Evolutionary conservation across 2,113 vertebrate species (phyloP).

Genomic region (Chamaetylas fuelleborni): DNA sequence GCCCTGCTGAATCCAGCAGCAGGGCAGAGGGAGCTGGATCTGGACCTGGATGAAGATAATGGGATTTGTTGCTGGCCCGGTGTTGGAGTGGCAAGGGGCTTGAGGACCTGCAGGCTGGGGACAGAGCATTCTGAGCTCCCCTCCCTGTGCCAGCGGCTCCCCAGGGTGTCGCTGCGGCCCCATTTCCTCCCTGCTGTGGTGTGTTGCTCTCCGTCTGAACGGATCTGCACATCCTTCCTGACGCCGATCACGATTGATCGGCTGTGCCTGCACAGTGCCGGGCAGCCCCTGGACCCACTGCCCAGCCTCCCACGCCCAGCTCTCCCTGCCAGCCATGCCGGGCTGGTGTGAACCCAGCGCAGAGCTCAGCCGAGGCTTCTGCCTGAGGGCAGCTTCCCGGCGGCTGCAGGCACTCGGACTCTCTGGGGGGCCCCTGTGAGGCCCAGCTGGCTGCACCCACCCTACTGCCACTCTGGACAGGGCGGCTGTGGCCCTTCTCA

Average conservation of each 20-base stretch:
- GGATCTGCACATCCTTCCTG: not conserved
- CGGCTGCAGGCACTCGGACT: not conserved
- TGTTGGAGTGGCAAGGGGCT: not conserved
- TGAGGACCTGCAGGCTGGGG: not conserved
- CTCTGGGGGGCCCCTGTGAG: slow-evolving; percentile 8
- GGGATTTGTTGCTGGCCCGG: not conserved
- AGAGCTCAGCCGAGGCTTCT: accelerated
- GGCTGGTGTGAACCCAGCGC: accelerated
- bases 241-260: not conserved
- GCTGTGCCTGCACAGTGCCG: not conserved
- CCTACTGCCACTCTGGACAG: not conserved
- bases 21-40: not conserved
- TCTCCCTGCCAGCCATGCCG: not conserved
- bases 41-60: not conserved
- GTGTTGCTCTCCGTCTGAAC: not conserved
- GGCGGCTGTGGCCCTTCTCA: not conserved
- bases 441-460: not conserved
- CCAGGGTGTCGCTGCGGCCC: not conserved
- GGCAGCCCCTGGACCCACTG: not conserved
- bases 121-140: not conserved
- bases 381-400: not conserved
- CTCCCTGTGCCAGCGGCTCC: accelerated
- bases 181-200: not conserved
- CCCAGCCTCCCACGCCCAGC: not conserved
- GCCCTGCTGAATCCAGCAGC: not conserved